Conservation (phyloP, 2,888 invertebrate genomes). For the Desoria tigrina region DNA sequence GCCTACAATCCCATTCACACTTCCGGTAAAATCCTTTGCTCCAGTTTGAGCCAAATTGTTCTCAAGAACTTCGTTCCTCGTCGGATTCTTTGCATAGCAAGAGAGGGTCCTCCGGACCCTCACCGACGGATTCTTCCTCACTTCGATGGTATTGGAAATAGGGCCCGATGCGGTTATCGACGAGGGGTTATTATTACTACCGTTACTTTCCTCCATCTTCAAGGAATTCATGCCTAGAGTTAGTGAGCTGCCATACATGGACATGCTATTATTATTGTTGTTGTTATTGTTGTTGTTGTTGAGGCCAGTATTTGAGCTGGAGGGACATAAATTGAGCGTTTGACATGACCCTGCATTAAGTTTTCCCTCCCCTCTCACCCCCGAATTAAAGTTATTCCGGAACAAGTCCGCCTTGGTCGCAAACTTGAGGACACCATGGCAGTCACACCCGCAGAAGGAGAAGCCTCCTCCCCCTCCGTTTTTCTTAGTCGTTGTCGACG, state of each 20-base stretch:
- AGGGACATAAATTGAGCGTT: constrained; percentile 44
- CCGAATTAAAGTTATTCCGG: constrained; percentile 15
- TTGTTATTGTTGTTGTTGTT: constrained; percentile 1
- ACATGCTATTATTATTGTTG: neutral
- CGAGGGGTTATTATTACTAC: neutral
- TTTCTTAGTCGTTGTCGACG: neutral
- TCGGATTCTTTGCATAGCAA: constrained; percentile 49
- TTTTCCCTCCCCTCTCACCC: constrained; percentile 31
- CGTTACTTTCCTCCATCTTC: neutral
- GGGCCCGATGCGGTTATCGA: neutral
- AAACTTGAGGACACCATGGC: constrained; percentile 26
- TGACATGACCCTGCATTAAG: constrained; percentile 41
- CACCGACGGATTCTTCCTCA: constrained; percentile 26
- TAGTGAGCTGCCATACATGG: constrained; percentile 8
- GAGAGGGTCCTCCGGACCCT: constrained; percentile 47
- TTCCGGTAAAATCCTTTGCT: constrained; percentile 30
- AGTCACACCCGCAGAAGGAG: constrained; percentile 45
- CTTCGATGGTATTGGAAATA: neutral
- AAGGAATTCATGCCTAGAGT: constrained; percentile 1
- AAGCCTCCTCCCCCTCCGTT: constrained; percentile 7
- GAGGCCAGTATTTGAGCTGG: constrained; percentile 21
- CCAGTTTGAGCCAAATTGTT: constrained; percentile 37
- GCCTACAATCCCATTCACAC: constrained; percentile 21
- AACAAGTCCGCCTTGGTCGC: constrained; percentile 12
- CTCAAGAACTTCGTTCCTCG: constrained; percentile 38